Evolutionary conservation across 2,888 invertebrate genomes (phyloP).

Genomic region (Netelia melanura): DNA sequence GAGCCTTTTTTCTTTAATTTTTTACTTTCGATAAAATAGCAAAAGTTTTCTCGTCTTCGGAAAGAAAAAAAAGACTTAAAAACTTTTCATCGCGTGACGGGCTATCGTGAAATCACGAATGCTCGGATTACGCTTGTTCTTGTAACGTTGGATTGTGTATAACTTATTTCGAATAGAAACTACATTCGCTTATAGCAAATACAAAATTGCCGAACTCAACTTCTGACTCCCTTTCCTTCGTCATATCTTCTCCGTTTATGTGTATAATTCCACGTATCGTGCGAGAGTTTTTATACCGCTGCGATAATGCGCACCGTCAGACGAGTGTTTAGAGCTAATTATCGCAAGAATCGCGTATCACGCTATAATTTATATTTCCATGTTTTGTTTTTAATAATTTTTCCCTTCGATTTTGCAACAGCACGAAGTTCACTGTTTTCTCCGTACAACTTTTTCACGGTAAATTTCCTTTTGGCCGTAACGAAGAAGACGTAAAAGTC

Average conservation of each 20-base stretch:
- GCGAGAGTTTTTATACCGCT: constrained; percentile 6
- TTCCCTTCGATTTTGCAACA: constrained; percentile 6
- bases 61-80: background rate
- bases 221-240: background rate
- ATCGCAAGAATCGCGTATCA: background rate
- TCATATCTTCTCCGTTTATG: constrained; percentile 11
- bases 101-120: constrained; percentile 6
- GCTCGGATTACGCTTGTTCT: background rate
- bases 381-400: constrained; percentile 4
- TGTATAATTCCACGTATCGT: constrained; percentile 14
- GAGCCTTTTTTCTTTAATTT: constrained; percentile 2
- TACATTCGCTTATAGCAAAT: constrained; percentile 5
- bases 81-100: constrained; percentile 41
- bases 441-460: background rate
- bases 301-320: background rate
- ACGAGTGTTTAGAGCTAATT: background rate
- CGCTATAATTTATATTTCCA: background rate
- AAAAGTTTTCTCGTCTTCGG: background rate
- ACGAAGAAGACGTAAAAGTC: background rate
- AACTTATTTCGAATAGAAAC: background rate
- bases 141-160: constrained; percentile 10
- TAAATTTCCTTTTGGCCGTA: background rate
- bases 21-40: background rate
- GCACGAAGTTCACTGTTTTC: background rate
- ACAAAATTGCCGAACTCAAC: constrained; percentile 8